Base-by-base conservation (phyloP, 1,140 invertebrate genomes). In the Aporrectodea caliginosa region DNA sequence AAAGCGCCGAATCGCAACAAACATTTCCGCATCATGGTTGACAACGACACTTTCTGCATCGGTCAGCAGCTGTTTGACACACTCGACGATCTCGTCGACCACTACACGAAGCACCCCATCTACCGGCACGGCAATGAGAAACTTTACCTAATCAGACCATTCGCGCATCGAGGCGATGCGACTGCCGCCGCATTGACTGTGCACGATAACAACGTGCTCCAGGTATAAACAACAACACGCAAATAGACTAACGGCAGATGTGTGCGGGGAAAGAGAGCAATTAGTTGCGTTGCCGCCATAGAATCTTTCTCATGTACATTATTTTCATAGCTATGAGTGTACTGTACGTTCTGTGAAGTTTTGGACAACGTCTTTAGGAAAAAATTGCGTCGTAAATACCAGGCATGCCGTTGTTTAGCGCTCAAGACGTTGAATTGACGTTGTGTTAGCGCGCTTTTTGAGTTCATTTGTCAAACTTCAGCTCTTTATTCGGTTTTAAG, bases 91-190 rank as follows among this genome's bases (percentile, higher is more conserved):
- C 90, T 99, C 81, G 96, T 99, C 82, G 94, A 97, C 86, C 97
- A 99, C 90, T 99, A 99, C 90, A 97, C 97, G 90, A 93, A 94
- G 86, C 95, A 97, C 82, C 98, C 98, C 73, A 99, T 99, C 85
- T 99, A 98, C 88, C 98, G 86, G 71, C 84, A 85, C 73, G 87
- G 88, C 34, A 78, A 77, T 33, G 88, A 89, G 43, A 58, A 58
- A 58, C 43, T 58, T 58, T 58, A 58, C 43, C 43, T 58, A 6
- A 22, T 58, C 22, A 58, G 43, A 58, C 43, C 43, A 22, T 58
- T 58, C 43, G 22, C 43, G 43, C 43, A 58, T 6, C 43, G 43
- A 12, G 43, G 43, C 43, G 43, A 58, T 22, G n/a, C n/a, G n/a
- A n/a, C n/a, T n/a, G n/a, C n/a, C n/a, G n/a, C n/a, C n/a, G 43